A percentile compares a stretch with the other conserved stretches of the same genome.
phyloP scores from a whole-genome alignment of 2,113 vertebrate species.

The Larimichthys polyactis region DNA sequence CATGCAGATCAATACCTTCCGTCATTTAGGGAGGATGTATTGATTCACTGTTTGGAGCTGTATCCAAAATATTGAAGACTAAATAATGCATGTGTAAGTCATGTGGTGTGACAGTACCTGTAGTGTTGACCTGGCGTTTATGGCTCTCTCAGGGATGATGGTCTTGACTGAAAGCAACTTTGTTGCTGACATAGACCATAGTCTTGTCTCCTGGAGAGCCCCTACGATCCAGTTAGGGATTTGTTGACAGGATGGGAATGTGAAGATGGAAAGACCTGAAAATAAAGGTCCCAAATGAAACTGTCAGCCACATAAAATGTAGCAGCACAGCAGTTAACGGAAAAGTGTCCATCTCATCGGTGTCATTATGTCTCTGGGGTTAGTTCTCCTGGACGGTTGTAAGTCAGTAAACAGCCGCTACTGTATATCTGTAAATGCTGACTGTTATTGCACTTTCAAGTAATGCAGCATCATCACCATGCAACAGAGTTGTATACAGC shows the following conservation, averaged over 20 bases:
- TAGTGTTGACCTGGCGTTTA: conserved; percentile 41
- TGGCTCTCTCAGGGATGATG: conserved; percentile 22
- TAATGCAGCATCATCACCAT: conserved; percentile 21
- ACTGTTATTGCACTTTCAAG: not conserved
- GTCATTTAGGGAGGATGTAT: conserved; percentile 23
- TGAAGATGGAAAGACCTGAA: conserved; percentile 33
- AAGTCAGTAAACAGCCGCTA: not conserved
- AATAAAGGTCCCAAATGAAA: conserved; percentile 36
- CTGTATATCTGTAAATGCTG: not conserved
- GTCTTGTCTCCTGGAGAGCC: conserved; percentile 26
- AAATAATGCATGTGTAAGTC: conserved; percentile 55
- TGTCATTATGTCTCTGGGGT: not conserved
- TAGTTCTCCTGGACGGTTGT: conserved; percentile 4
- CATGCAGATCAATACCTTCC: conserved; percentile 8
- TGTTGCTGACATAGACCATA: conserved; percentile 52
- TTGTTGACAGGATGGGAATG: conserved; percentile 51
- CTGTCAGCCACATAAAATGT: conserved; percentile 38
- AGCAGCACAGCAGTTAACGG: conserved; percentile 15
- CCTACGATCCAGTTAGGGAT: conserved; percentile 59
- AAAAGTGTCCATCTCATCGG: conserved; percentile 1
- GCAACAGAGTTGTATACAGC: not conserved
- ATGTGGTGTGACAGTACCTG: conserved; percentile 27
- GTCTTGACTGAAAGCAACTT: conserved; percentile 38
- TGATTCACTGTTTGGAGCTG: conserved; percentile 26
- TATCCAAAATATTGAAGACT: conserved; percentile 29